Evolutionary conservation across 2,888 invertebrate species (phyloP).

Genomic region (Bellardia pandia): DNA sequence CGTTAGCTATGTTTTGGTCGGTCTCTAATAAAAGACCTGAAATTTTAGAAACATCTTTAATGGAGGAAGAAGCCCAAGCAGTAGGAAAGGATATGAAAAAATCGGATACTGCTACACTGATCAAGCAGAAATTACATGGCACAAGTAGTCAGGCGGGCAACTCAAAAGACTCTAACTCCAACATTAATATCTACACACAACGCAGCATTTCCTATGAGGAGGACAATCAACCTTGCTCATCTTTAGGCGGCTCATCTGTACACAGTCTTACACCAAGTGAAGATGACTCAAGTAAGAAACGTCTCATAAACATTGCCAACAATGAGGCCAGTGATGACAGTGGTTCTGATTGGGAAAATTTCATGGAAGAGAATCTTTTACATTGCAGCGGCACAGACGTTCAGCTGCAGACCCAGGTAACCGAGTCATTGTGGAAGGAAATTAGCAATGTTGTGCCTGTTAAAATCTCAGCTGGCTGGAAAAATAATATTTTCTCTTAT

Average conservation of each 20-base stretch:
- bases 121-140: constrained; percentile 76
- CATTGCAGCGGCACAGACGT: constrained; percentile 77
- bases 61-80: constrained; percentile 63
- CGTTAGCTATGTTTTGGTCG: constrained; percentile 88
- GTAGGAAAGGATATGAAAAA: constrained; percentile 75
- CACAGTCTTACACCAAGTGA: constrained; percentile 82
- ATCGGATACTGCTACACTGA: constrained; percentile 75
- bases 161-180: constrained; percentile 46
- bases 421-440: constrained; percentile 89
- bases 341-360: constrained; percentile 89
- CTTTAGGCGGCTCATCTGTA: constrained; percentile 81
- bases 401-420: constrained; percentile 86
- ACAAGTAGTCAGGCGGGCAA: constrained; percentile 17
- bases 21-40: constrained; percentile 87
- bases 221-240: constrained; percentile 79
- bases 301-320: constrained; percentile 74
- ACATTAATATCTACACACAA: constrained; percentile 83
- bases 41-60: constrained; percentile 75
- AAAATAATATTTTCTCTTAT: constrained; percentile 80
- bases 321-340: constrained; percentile 82
- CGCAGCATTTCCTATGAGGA: constrained; percentile 82
- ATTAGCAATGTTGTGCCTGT: constrained; percentile 84
- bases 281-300: constrained; percentile 79
- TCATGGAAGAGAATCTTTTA: constrained; percentile 79
- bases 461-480: constrained; percentile 82